Evolutionary conservation across 2,113 vertebrate species (phyloP).

Genomic region (Ceuthmochares aereus): DNA sequence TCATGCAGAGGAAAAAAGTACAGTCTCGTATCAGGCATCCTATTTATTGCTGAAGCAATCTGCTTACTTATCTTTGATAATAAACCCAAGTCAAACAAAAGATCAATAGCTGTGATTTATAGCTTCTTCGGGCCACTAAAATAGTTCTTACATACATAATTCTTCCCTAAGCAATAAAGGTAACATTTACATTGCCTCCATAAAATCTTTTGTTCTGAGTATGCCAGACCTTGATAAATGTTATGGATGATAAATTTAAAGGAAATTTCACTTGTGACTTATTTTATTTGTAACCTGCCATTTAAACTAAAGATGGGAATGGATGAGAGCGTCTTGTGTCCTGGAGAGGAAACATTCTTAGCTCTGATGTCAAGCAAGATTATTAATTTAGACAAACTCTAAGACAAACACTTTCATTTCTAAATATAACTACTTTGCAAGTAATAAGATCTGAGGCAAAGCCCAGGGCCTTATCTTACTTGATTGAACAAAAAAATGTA

Average conservation of each 20-base stretch:
- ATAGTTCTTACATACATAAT: neutral
- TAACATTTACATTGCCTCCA: neutral
- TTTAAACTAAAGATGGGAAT: neutral
- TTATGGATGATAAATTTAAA: neutral
- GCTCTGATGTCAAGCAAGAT: neutral
- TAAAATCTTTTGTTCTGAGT: neutral
- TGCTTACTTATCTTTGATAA: neutral
- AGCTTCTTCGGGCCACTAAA: neutral
- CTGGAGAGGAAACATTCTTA: conserved; percentile 21
- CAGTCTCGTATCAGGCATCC: neutral
- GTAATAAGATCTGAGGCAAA: neutral
- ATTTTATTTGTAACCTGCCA: conserved; percentile 9
- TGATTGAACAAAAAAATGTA: neutral
- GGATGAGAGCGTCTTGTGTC: neutral
- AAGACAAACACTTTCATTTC: neutral
- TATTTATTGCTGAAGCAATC: neutral
- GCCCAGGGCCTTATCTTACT: neutral
- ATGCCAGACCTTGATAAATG: neutral
- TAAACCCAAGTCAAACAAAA: neutral
- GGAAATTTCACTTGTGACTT: neutral
- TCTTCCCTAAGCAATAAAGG: neutral
- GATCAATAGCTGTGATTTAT: neutral
- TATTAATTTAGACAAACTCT: conserved; percentile 31
- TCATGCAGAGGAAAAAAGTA: neutral
- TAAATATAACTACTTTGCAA: neutral